Evolutionary conservation across 92 coral and sea anemone species (phyloP), one percentile per base, ranked within the genome.

Genomic region (Parazoanthus swiftii): DNA sequence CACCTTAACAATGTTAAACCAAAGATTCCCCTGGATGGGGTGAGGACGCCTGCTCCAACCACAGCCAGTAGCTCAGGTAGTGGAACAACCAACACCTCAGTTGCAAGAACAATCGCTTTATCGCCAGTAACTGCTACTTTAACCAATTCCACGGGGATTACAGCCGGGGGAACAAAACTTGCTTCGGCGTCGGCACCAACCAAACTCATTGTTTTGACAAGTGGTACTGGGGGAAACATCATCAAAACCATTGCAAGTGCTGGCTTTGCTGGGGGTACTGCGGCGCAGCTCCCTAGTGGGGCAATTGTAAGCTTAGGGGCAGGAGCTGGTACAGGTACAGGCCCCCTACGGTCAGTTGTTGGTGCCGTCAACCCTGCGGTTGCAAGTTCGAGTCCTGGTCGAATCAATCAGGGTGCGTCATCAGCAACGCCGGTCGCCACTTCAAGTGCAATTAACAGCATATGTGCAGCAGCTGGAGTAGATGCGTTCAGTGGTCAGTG

Each of bases 391-490:
- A 95, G 97, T 42, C 93, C 97, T 26, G 94, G 83, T 2, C 90
- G 94, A 68, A 91, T 75, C 38, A 86, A 81, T 26, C 94, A 92
- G 75, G 96, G 93, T 18, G 77, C 90, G 16, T 89, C 94, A 2
- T 71, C 87, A 9, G 85, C 96, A 5, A 91, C 98, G 2, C 93
- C 96, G 20, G 91, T 91, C 50, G 96, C 98, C 1, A 95, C 98
- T 71, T 95, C 99, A n/a, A 96, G 91, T 88, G 98, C 98, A 46
- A 96, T 97, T 16, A 97, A 94, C 85, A 94, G 96, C 58, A 97
- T 97, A 80, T 97, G 99, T 92, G 98, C 98, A 70, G 98, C 98
- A 29, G 94, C 99, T 4, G 99, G 99, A 66, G 91, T 95, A 74
- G 99, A 97, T 88, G 98, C 97, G 21, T 93, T 97, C 59, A 95